Percentiles rank a stretch among this genome's conserved stretches.
Evolutionary conservation across 2,113 vertebrate genomes (phyloP).

Genomic region (Hyla sarda): DNA sequence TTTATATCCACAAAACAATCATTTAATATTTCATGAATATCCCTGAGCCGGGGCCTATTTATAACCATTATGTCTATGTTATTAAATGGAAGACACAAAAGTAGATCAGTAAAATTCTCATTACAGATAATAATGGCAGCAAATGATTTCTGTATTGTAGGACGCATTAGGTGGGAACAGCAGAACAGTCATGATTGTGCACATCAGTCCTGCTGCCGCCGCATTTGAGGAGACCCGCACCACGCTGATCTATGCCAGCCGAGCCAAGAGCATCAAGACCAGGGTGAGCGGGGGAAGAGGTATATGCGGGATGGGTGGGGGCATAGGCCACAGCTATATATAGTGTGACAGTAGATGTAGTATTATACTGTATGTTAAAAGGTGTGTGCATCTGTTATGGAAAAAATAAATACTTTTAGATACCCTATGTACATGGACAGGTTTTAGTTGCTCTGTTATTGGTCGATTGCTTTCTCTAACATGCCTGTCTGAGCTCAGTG

Average conservation of each 20-base stretch:
- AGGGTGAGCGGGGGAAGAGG: constrained; percentile 63
- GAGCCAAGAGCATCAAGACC: constrained; percentile 70
- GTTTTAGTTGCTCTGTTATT: too few relatives aligned
- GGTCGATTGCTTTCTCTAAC: background rate
- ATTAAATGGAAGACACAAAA: background rate
- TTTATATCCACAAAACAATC: background rate
- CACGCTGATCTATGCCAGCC: constrained; percentile 67
- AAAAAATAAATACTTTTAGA: too few relatives aligned
- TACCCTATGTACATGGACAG: too few relatives aligned
- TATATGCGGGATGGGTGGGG: background rate
- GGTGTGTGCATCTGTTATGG: too few relatives aligned
- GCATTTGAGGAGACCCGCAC: constrained; percentile 71
- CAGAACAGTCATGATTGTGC: constrained; percentile 67
- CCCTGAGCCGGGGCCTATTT: background rate
- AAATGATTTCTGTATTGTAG: constrained; percentile 54
- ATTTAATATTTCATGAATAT: constrained; percentile 8
- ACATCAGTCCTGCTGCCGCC: constrained; percentile 71
- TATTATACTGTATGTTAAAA: background rate
- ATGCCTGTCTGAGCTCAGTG: too few relatives aligned
- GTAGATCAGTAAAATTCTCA: constrained; percentile 1
- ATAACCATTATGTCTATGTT: background rate
- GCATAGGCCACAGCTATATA: background rate
- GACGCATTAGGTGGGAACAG: constrained; percentile 73
- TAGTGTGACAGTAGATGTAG: too few relatives aligned
- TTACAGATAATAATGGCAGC: background rate